Base-by-base conservation (phyloP, 2,113 vertebrate genomes). In the Oncorhynchus clarkii region DNA sequence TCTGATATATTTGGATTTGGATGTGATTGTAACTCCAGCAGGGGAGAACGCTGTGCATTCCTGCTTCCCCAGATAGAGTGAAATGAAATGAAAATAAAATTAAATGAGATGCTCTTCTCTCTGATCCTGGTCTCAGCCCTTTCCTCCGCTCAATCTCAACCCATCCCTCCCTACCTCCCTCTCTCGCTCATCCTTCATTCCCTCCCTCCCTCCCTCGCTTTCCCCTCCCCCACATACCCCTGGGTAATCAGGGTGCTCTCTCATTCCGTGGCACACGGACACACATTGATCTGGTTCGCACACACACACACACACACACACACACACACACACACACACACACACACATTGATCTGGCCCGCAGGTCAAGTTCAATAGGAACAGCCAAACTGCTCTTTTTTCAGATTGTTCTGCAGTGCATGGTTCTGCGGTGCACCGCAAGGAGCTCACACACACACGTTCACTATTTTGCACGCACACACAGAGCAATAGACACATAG, bases 331-430 rank as follows among this genome's bases (percentile, higher is more conserved):
- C 77, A 16, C 67, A 68, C 66, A 8, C 70, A 76, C 83, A 73
- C 78, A 57, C 76, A 81, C 77, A 81, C 92, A 93, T 93, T 91
- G 92, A 93, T 93, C 90, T 86, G 89, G 89, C 90, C 93, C 86
- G 85, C 92, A 89, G 92, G 92, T 93, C 92, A 93, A 92, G 91
- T 93, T 93, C 92, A 93, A 93, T 93, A 92, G 91, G 90, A 92
- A 92, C 89, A 89, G 88, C 87, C 84, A 90, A 89, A 88, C 86
- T 67, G 71, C 78, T 85, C 77, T 82, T 83, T 82, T 87, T 82
- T 83, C 26, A 85, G 75, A 83, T 27, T 27, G 3, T 27, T 27
- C 27, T 27, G 27, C 27, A 27, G 27, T 27, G 78, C 84, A 81
- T 77, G 26, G 80, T 81, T 86, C 84, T 85, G 87, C 82, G 59